Conservation (phyloP, 2,888 invertebrate species). For the Rhaphigaster nebulosa region DNA sequence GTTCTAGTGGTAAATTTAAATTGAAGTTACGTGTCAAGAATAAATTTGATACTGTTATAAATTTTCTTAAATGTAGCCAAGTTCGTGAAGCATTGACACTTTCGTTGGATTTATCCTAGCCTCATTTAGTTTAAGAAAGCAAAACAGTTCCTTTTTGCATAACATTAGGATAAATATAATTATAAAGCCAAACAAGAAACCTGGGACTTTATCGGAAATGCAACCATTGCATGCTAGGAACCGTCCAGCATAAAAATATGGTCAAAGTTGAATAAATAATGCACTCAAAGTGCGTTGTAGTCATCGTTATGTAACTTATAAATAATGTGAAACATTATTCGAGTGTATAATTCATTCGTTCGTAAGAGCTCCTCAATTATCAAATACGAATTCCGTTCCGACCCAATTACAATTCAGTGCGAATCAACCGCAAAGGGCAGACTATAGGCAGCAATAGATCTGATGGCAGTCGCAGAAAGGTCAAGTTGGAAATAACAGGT, state of each 20-base stretch:
- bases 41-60: too few relatives aligned
- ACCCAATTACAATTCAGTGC: neutral
- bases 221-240: neutral
- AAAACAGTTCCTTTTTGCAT: neutral
- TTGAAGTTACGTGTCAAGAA: too few relatives aligned
- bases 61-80: too few relatives aligned
- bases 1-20: too few relatives aligned
- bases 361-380: neutral
- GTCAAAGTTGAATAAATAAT: neutral
- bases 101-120: too few relatives aligned
- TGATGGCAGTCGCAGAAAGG: neutral
- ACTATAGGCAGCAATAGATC: neutral
- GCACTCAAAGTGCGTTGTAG: neutral
- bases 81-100: too few relatives aligned
- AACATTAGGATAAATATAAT: neutral
- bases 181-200: neutral
- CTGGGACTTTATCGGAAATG: neutral
- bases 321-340: neutral
- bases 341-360: neutral
- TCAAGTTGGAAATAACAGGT: conserved; percentile 6
- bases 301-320: neutral
- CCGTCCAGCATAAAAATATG: neutral
- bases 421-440: neutral
- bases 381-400: conserved; percentile 2
- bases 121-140: neutral